phyloP scores from a whole-genome alignment of 2,113 vertebrate genomes.

The Antigone vipio region DNA sequence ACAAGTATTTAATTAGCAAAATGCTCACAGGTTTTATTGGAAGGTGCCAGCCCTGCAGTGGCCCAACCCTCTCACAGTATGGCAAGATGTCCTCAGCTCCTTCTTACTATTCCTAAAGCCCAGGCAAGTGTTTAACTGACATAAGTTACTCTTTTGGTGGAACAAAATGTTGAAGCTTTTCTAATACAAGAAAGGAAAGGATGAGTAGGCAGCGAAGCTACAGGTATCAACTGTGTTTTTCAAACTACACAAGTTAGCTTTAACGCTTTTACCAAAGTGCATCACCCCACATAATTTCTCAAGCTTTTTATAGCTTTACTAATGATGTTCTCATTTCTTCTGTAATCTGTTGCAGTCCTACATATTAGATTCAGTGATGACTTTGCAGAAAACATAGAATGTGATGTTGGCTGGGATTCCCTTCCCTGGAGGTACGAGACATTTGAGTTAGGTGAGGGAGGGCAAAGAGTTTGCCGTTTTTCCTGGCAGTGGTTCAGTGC shows the following conservation, averaged over 20 bases:
- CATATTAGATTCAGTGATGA: slow-evolving; percentile 15
- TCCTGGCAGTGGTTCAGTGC: slow-evolving; percentile 38
- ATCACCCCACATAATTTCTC: background rate
- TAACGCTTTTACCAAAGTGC: background rate
- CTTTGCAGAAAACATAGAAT: slow-evolving; percentile 31
- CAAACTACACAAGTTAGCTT: background rate
- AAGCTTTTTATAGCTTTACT: slow-evolving; percentile 16
- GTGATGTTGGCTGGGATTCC: slow-evolving; percentile 35
- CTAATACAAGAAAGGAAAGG: background rate
- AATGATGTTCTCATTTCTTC: slow-evolving; percentile 13
- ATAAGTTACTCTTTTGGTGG: background rate
- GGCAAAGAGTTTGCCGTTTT: slow-evolving; percentile 30
- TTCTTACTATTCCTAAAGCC: background rate
- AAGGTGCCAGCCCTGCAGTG: background rate
- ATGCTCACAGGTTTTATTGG: background rate
- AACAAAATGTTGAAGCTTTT: background rate
- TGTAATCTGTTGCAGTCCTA: slow-evolving; percentile 21
- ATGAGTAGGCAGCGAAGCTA: background rate
- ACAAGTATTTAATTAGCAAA: background rate
- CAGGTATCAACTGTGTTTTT: background rate
- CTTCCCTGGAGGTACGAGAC: background rate
- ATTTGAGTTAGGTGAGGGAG: slow-evolving; percentile 43
- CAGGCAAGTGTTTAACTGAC: accelerated
- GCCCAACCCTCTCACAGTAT: accelerated
- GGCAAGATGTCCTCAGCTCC: background rate